Percentiles rank a stretch among this genome's conserved stretches.
phyloP scores from a whole-genome alignment of 2,113 vertebrate genomes.

The Myotis brandtii region DNA sequence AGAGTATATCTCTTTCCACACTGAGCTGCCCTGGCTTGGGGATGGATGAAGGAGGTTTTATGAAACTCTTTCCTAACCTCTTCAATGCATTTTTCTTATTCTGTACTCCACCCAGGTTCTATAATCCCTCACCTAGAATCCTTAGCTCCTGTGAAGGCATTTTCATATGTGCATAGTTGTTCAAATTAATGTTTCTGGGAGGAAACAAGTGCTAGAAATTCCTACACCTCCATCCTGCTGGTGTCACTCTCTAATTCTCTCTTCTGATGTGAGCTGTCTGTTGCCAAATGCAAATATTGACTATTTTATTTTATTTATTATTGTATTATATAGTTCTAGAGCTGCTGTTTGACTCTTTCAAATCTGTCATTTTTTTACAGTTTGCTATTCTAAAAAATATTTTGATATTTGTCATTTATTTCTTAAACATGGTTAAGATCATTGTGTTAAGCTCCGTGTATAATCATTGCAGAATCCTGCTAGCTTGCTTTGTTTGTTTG shows the following conservation, averaged over 20 bases:
- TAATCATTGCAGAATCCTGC: neutral
- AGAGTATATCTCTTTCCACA: neutral
- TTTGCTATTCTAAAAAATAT: constrained; percentile 7
- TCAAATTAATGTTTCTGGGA: neutral
- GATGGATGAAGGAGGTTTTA: neutral
- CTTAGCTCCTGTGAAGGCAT: neutral
- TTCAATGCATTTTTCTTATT: neutral
- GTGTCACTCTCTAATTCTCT: neutral
- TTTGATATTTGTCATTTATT: neutral
- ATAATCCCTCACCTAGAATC: neutral
- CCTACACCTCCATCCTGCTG: neutral
- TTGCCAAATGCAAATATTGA: neutral
- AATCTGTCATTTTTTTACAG: neutral
- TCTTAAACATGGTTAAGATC: neutral
- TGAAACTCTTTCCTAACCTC: neutral
- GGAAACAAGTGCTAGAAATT: neutral
- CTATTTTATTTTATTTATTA: neutral
- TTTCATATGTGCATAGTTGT: neutral
- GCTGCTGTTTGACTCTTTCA: neutral
- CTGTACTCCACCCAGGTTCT: neutral
- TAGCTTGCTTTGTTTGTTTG: neutral
- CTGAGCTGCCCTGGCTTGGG: neutral
- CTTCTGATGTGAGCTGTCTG: neutral
- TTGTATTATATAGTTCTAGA: neutral
- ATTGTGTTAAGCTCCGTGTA: neutral